Conservation (phyloP, 2,797 vertebrate species). For the Pangasius larnaudii region DNA sequence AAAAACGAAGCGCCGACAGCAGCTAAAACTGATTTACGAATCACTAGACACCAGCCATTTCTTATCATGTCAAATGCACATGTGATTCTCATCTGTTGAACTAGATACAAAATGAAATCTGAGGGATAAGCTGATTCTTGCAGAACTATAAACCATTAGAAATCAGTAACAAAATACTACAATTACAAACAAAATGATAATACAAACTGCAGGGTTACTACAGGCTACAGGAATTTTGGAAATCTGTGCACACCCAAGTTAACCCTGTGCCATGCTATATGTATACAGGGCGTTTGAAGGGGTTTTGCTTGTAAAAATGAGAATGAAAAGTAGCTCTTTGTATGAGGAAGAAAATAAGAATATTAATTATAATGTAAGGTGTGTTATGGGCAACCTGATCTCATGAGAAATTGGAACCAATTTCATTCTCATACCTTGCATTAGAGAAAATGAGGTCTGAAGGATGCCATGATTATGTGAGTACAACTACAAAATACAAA, state of each 20-base stretch:
- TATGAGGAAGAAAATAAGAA: not conserved
- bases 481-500: not conserved
- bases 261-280: not conserved
- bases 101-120: not conserved
- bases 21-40: constrained; percentile 58
- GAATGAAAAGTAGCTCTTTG: not conserved
- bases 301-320: not conserved
- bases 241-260: not conserved
- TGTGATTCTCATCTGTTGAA: constrained; percentile 49
- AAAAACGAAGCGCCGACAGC: not conserved
- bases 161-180: not conserved
- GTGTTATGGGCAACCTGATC: not conserved
- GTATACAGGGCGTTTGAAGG: not conserved
- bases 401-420: not conserved
- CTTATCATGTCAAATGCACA: constrained; percentile 61
- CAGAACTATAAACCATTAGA: not conserved
- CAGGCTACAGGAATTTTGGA: not conserved
- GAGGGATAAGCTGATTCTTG: not conserved
- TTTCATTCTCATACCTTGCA: not conserved
- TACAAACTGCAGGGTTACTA: not conserved
- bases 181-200: not conserved
- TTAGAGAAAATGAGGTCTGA: not conserved
- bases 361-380: not conserved
- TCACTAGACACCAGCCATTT: constrained; percentile 36
- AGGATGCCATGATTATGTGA: not conserved